phyloP scores from a whole-genome alignment of 2,113 vertebrate genomes.

The Varanus salvator region DNA sequence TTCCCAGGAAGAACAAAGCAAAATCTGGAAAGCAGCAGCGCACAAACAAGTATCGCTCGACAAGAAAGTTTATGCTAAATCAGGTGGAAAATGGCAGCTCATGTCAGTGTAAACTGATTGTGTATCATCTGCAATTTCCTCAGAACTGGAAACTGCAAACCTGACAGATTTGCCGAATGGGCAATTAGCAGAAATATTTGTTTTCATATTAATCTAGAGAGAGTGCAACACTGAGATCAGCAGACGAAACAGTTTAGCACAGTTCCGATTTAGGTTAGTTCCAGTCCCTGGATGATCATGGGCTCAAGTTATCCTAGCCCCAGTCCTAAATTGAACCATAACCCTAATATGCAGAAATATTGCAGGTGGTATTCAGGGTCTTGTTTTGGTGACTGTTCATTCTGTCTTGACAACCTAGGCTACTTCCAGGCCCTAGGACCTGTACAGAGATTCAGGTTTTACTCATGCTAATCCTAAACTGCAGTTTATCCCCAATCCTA shows the following conservation, averaged over 20 bases:
- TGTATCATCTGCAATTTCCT: background rate
- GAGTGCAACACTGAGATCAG: background rate
- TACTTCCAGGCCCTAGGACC: too few species aligned
- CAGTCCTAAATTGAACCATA: too few species aligned
- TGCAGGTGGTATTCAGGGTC: too few species aligned
- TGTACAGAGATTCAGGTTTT: too few species aligned
- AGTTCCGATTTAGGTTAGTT: too few species aligned
- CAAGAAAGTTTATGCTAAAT: background rate
- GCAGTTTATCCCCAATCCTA: too few species aligned
- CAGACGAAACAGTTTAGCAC: background rate
- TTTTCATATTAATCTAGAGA: background rate
- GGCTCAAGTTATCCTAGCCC: too few species aligned
- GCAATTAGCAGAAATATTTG: background rate
- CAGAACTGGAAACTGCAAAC: background rate
- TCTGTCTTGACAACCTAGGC: too few species aligned
- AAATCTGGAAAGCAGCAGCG: background rate
- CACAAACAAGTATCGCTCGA: background rate
- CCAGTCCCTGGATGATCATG: too few species aligned
- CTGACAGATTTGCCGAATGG: background rate
- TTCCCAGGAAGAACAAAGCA: background rate
- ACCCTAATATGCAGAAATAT: too few species aligned
- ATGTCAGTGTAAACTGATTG: background rate
- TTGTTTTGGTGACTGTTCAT: too few species aligned
- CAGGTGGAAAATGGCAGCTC: background rate
- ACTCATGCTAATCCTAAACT: too few species aligned